phyloP scores from a whole-genome alignment of 2,888 invertebrate species.

The Caenorhabditis auriculariae region DNA sequence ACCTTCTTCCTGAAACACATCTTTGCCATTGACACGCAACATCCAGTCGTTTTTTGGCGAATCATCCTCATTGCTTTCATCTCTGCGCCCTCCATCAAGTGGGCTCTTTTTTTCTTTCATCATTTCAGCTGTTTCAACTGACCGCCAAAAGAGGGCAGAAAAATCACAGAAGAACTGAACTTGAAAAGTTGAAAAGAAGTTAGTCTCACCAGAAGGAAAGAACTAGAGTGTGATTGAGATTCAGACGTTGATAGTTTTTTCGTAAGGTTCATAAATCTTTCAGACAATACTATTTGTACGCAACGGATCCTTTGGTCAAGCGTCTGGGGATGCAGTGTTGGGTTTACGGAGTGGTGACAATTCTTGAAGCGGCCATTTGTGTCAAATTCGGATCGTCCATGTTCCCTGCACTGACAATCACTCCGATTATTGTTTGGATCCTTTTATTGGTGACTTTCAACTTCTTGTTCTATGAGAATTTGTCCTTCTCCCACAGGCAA shows the following conservation, averaged over 20 bases:
- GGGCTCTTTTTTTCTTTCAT: conserved; percentile 63
- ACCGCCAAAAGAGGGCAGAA: too few species aligned
- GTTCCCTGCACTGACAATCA: conserved; percentile 42
- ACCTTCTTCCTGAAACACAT: conserved; percentile 99
- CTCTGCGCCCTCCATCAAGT: conserved; percentile 95
- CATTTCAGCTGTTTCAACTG: too few species aligned
- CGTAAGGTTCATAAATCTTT: too few species aligned
- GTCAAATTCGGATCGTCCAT: conserved; percentile 56
- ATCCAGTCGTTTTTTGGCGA: conserved; percentile 79
- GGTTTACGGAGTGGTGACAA: conserved; percentile 78
- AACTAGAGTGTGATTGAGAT: background rate
- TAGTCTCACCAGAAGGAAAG: too few species aligned
- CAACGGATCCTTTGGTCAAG: conserved; percentile 93
- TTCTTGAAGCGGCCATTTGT: conserved; percentile 58
- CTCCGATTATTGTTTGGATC: conserved; percentile 47
- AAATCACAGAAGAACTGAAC: too few species aligned
- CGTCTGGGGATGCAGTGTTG: conserved; percentile 97
- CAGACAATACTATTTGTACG: conserved; percentile 96
- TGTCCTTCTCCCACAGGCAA: too few species aligned
- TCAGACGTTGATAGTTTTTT: background rate
- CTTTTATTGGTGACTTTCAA: conserved; percentile 35
- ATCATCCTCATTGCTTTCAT: conserved; percentile 87
- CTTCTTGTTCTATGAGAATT: too few species aligned
- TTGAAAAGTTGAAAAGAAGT: too few species aligned
- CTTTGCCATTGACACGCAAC: conserved; percentile 94